Evolutionary conservation across 2,113 vertebrate genomes (phyloP).

Genomic region (Sylvilagus bachmani): DNA sequence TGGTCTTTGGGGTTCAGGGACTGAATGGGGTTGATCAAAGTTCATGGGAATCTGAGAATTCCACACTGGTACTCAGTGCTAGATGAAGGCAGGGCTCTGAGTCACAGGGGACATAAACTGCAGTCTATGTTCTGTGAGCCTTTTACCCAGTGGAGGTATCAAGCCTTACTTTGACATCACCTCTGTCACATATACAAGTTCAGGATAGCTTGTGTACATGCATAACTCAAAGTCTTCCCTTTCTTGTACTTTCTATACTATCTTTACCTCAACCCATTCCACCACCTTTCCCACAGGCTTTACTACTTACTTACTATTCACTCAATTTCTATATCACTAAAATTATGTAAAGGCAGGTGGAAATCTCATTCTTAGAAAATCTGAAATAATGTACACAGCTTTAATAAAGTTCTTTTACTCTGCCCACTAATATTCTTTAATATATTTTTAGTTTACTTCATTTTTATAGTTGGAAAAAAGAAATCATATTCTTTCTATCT

Average conservation of each 20-base stretch:
- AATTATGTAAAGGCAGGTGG: neutral
- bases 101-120: neutral
- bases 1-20: neutral
- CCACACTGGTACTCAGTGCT: neutral
- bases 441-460: neutral
- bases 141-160: fast-evolving
- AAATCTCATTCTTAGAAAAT: neutral
- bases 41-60: too few relatives aligned
- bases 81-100: neutral
- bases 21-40: neutral
- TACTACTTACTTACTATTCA: neutral
- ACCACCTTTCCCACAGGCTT: neutral
- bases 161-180: neutral
- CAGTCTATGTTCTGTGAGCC: fast-evolving
- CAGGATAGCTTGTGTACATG: too few relatives aligned
- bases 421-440: neutral
- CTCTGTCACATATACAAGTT: neutral
- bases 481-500: neutral
- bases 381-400: neutral
- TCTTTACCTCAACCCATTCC: fast-evolving
- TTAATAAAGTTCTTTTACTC: neutral
- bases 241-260: neutral
- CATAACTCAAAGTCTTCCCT: neutral
- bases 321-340: neutral
- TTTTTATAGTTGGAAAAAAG: neutral